Conservation (phyloP, 2,888 invertebrate species). For the Agrochola circellaris region DNA sequence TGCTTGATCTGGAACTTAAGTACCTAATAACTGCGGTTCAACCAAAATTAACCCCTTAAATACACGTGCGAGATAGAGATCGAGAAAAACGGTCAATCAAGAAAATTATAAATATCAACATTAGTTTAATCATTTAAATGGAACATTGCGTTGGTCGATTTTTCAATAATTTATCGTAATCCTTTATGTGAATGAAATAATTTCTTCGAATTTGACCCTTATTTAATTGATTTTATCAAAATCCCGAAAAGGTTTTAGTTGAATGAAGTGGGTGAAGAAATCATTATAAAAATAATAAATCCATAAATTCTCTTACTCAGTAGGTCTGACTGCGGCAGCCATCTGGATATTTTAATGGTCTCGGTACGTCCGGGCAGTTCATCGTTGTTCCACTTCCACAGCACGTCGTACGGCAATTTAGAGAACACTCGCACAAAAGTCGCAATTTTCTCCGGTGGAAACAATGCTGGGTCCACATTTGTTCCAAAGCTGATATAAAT, state of each 20-base stretch:
- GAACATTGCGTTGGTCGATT: background rate
- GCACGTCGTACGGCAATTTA: constrained; percentile 78
- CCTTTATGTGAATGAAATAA: background rate
- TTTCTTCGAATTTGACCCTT: background rate
- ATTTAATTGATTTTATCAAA: background rate
- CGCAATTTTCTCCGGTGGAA: constrained; percentile 73
- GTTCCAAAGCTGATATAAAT: constrained; percentile 73
- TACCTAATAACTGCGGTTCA: background rate
- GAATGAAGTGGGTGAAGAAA: background rate
- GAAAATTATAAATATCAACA: no score
- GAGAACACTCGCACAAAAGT: constrained; percentile 76
- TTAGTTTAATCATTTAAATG: no score
- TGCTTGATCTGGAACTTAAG: background rate
- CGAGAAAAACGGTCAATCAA: background rate
- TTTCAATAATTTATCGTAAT: background rate
- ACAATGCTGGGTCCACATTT: constrained; percentile 68
- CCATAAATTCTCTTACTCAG: constrained; percentile 72
- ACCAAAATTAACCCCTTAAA: background rate
- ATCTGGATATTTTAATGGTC: constrained; percentile 75
- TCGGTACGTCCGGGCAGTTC: constrained; percentile 67
- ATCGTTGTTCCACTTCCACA: constrained; percentile 81
- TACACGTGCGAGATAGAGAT: background rate
- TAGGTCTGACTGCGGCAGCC: constrained; percentile 84
- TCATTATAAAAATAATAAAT: background rate
- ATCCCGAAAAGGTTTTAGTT: background rate